Evolutionary conservation across 1,140 invertebrate genomes (phyloP), one percentile per base, ranked within the genome.

Genomic region (Drosophila ananassae): DNA sequence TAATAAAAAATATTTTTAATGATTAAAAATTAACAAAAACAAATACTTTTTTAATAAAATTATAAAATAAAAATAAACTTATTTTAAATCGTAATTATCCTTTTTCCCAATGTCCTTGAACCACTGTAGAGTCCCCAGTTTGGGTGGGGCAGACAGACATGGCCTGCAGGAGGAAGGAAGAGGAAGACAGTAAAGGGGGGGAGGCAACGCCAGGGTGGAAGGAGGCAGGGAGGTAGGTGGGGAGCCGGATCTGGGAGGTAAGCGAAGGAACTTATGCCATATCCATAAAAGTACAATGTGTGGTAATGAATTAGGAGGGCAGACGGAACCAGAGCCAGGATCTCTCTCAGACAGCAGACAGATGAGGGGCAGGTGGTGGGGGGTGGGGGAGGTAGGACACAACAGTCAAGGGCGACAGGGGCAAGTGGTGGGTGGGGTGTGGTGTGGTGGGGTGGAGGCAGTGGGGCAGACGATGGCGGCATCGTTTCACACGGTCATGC

Each of bases 401-500:
- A 28, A 28, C 25, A 5, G 25, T 28, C 25, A 28, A 28, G 25
- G n/a, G 7, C n/a, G 13, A 8, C 17, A 7, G 32, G 17, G 3
- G 39, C 2, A 3, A 5, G 13, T 13, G 17, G 46, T 28, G 46
- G 37, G 48, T 9, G 24, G 17, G 30, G 17, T 17, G 17, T 17
- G 17, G 17, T 17, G 17, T 17, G 17, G 17, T 17, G 17, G 17
- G 17, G 17, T 17, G 10, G 8, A 10, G 3, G 47, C 22, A 25
- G 41, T 25, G 32, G 47, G 72, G 48, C 60, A 73, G 51, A 41
- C 52, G 39, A 44, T 47, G 39, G 44, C 72, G 72, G 72, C 71
- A 74, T 74, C 71, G 60, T 74, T 74, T 75, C 72, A 75, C 72
- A 75, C 72, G 72, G 71, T 74, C 72, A 74, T 75, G 73, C 60